phyloP scores from a whole-genome alignment of 2,888 invertebrate species.

The Drosophila meridionalis region DNA sequence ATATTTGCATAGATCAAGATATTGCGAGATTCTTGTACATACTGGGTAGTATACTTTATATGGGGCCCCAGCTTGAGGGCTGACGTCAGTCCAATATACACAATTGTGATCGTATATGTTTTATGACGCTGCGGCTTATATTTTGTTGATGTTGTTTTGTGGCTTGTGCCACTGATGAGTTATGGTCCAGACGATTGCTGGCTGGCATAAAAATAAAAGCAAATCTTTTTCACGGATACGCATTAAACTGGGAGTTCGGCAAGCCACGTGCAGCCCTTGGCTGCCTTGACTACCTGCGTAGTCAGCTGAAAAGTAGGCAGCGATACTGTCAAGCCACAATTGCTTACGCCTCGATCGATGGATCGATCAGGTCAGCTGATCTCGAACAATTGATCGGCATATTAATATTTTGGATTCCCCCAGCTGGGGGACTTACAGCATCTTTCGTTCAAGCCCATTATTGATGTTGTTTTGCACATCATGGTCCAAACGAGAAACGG shows the following conservation, averaged over 20 bases:
- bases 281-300: neutral
- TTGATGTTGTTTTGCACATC: slow-evolving; percentile 6
- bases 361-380: slow-evolving; percentile 15
- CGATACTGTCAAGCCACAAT: neutral
- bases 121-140: slow-evolving; percentile 60
- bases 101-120: slow-evolving; percentile 59
- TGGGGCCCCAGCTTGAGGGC: slow-evolving; percentile 36
- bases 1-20: slow-evolving; percentile 54
- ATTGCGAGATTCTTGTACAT: slow-evolving; percentile 37
- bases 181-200: slow-evolving; percentile 47
- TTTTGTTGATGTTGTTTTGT: slow-evolving; percentile 59
- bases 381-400: neutral
- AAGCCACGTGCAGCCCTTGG: slow-evolving; percentile 20
- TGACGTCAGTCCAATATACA: slow-evolving; percentile 68
- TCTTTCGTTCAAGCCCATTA: neutral
- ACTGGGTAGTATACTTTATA: slow-evolving; percentile 33
- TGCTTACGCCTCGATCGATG: neutral
- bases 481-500: neutral
- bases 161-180: slow-evolving; percentile 67
- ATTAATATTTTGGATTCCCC: neutral
- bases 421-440: slow-evolving; percentile 24
- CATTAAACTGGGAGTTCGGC: slow-evolving; percentile 12
- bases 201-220: slow-evolving; percentile 14
- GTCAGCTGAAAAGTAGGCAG: slow-evolving; percentile 20
- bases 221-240: slow-evolving; percentile 35